Evolutionary conservation across 2,113 vertebrate genomes (phyloP).

Genomic region (Dolichallabes microphthalmus): DNA sequence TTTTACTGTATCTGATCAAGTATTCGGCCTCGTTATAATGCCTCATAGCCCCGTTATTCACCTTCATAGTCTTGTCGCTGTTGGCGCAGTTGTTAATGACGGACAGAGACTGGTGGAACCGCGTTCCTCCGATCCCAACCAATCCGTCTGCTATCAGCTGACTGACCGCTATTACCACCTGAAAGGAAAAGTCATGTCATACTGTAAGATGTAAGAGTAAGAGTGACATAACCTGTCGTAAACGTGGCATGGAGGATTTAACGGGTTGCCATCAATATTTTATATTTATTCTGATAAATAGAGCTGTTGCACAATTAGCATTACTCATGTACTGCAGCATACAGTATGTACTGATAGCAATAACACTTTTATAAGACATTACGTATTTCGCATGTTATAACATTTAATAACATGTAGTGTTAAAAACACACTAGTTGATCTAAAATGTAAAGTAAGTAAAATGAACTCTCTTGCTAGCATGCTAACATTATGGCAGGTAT

Average conservation of each 20-base stretch:
- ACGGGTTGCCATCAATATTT: not conserved
- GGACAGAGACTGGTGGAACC: constrained; percentile 96
- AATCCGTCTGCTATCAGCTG: constrained; percentile 93
- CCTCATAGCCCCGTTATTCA: constrained; percentile 52
- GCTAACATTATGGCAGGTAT: not conserved
- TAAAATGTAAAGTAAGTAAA: not conserved
- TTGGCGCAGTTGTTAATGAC: constrained; percentile 99
- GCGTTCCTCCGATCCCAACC: constrained; percentile 93
- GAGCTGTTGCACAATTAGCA: not conserved
- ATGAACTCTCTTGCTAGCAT: not conserved
- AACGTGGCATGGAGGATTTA: not conserved
- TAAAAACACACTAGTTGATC: not conserved
- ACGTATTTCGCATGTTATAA: not conserved
- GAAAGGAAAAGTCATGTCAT: not conserved
- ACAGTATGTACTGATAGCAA: not conserved
- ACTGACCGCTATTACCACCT: constrained; percentile 98
- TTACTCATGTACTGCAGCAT: not conserved
- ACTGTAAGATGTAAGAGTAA: not conserved
- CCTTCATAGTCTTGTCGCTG: constrained; percentile 91
- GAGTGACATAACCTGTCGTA: not conserved
- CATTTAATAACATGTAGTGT: not conserved
- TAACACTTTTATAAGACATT: not conserved
- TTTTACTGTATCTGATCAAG: no score
- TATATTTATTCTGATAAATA: not conserved
- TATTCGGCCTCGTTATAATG: not conserved